phyloP scores from a whole-genome alignment of 2,888 invertebrate species.

The Pinctada fucata region DNA sequence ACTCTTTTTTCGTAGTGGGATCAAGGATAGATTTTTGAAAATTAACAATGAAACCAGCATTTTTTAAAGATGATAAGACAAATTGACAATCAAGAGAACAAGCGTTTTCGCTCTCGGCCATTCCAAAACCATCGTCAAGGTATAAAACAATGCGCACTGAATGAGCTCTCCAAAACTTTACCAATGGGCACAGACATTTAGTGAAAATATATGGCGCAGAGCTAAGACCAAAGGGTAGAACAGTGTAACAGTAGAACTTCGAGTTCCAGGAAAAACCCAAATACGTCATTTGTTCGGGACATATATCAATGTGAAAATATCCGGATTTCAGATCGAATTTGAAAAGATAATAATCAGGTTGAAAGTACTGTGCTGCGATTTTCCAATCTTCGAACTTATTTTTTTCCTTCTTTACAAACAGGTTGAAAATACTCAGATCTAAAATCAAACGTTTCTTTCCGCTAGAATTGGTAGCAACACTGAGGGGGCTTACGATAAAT shows the following conservation, averaged over 20 bases:
- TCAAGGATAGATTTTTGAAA: not conserved
- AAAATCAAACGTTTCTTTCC: constrained; percentile 32
- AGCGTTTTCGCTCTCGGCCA: not conserved
- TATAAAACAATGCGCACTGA: constrained; percentile 26
- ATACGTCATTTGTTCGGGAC: constrained; percentile 10
- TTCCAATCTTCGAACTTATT: constrained; percentile 41
- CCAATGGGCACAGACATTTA: constrained; percentile 31
- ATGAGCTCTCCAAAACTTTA: constrained; percentile 31
- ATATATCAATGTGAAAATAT: constrained; percentile 34
- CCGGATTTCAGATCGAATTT: constrained; percentile 38
- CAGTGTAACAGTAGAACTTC: constrained; percentile 31
- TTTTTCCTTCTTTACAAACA: constrained; percentile 32
- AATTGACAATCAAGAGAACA: not conserved
- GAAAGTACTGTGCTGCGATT: constrained; percentile 34
- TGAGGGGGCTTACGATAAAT: constrained; percentile 10
- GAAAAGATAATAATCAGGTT: constrained; percentile 23
- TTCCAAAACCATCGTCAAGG: constrained; percentile 35
- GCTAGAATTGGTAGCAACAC: constrained; percentile 1
- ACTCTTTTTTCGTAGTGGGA: not conserved
- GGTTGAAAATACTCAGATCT: constrained; percentile 30
- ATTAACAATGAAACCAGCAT: constrained; percentile 20
- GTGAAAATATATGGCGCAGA: constrained; percentile 30
- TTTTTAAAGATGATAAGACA: not conserved
- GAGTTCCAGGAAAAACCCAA: constrained; percentile 35
- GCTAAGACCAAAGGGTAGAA: constrained; percentile 36